These are phyloP conservation scores for Hycleus phaleratus DNA, from an alignment of 1,140 invertebrate species.

Conservation along the genomic window DNA sequence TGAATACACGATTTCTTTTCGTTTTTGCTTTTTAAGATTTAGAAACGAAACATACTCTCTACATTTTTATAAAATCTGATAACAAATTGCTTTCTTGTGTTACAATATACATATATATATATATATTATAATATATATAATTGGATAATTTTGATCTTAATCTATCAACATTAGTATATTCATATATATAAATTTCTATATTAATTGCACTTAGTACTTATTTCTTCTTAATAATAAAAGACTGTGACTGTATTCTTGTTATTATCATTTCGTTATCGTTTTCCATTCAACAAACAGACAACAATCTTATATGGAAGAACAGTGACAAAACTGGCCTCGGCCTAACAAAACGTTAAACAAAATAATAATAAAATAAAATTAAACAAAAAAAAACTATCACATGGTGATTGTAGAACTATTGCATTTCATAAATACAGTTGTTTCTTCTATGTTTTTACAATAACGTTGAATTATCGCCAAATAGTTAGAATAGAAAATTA, in stretches of 20 bases:
- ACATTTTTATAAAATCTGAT: slow-evolving; percentile 1
- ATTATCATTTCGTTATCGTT: slow-evolving; percentile 2
- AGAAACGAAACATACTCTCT: not conserved
- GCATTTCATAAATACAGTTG: not conserved
- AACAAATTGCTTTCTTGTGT: slow-evolving; percentile 10
- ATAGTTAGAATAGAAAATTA: slow-evolving; percentile 26
- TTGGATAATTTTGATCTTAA: slow-evolving; percentile 15
- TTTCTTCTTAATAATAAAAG: slow-evolving; percentile 24
- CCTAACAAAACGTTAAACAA: slow-evolving; percentile 34
- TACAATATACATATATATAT: too few relatives aligned
- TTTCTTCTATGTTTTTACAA: not conserved
- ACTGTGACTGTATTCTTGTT: slow-evolving; percentile 17
- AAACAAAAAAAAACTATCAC: slow-evolving; percentile 37
- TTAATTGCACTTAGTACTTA: slow-evolving; percentile 35
- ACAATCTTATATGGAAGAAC: slow-evolving; percentile 35
- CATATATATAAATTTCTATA: slow-evolving; percentile 30
- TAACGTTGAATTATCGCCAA: not conserved
- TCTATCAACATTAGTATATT: slow-evolving; percentile 20
- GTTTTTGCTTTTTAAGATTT: too few relatives aligned
- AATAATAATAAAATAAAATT: slow-evolving; percentile 24
- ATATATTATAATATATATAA: slow-evolving; percentile 18
- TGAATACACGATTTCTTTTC: too few relatives aligned
- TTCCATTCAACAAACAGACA: too few relatives aligned
- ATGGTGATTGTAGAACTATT: slow-evolving; percentile 24
- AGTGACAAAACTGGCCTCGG: slow-evolving; percentile 35